Evolutionary conservation across 1,140 invertebrate species (phyloP).

Genomic region (Potamilus streckersoni): DNA sequence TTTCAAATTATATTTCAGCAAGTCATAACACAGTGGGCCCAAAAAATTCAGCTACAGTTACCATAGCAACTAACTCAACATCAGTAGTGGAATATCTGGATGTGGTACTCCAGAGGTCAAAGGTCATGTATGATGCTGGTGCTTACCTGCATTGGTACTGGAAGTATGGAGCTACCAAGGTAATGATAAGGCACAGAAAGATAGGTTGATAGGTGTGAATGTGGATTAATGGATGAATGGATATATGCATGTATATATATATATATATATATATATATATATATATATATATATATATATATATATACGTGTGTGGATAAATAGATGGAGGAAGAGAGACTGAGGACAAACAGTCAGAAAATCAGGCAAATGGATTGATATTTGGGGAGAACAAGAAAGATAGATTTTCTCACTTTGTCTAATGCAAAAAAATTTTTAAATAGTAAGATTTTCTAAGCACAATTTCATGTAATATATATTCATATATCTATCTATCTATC

Average conservation of each 20-base stretch:
- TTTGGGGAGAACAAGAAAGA: not conserved
- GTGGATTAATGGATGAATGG: not conserved
- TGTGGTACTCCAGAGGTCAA: conserved; percentile 42
- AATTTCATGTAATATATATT: no score
- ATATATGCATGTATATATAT: not conserved
- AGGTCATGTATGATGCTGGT: conserved; percentile 50
- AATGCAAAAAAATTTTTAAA: no score
- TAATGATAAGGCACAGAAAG: conserved; percentile 16
- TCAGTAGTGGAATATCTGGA: conserved; percentile 48
- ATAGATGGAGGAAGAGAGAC: not conserved
- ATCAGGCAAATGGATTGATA: not conserved
- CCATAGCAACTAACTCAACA: conserved; percentile 53
- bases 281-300: not conserved
- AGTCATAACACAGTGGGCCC: conserved; percentile 30
- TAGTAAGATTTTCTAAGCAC: no score
- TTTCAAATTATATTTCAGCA: conserved; percentile 28
- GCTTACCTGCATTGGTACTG: conserved; percentile 64
- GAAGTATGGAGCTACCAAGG: conserved; percentile 48
- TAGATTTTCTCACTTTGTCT: not conserved
- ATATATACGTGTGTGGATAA: not conserved
- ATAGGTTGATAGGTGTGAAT: not conserved
- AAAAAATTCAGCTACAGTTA: conserved; percentile 43
- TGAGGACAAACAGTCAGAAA: not conserved
- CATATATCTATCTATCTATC: no score
- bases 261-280: no score